Evolutionary conservation across 2,888 invertebrate species (phyloP).

Genomic region (Therioaphis trifolii): DNA sequence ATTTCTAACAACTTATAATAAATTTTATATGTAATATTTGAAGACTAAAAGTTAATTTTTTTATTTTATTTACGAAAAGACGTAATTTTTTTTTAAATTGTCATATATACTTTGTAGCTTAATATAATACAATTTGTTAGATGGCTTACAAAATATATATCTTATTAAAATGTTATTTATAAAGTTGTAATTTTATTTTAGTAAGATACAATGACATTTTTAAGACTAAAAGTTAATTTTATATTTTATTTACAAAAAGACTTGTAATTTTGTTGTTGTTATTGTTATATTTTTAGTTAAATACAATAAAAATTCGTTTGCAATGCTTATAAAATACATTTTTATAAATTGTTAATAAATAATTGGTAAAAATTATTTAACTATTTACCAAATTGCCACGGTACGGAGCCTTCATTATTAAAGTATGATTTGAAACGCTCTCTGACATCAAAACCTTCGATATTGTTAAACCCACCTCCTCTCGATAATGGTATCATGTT

Average conservation of each 20-base stretch:
- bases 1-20: background rate
- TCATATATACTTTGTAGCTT: no score
- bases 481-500: conserved; percentile 9
- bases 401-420: conserved; percentile 37
- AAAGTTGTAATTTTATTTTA: no score
- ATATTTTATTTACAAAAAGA: no score
- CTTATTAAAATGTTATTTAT: no score
- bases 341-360: conserved; percentile 18
- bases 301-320: background rate
- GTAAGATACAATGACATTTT: no score
- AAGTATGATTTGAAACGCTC: conserved; percentile 14
- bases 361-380: conserved; percentile 12
- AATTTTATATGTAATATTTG: background rate
- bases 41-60: conserved; percentile 5
- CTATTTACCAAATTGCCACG: conserved; percentile 1
- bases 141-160: no score
- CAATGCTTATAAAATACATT: conserved; percentile 2
- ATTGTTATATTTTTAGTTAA: background rate
- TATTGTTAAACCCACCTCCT: conserved; percentile 28
- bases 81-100: no score
- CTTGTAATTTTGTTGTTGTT: no score
- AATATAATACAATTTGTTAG: no score
- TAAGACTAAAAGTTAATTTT: no score
- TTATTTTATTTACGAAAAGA: no score
- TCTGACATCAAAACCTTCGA: conserved; percentile 31